These are phyloP conservation scores for Caenorhabditis plicata DNA, from an alignment of 2,888 invertebrate genomes.

Conservation along the genomic window DNA sequence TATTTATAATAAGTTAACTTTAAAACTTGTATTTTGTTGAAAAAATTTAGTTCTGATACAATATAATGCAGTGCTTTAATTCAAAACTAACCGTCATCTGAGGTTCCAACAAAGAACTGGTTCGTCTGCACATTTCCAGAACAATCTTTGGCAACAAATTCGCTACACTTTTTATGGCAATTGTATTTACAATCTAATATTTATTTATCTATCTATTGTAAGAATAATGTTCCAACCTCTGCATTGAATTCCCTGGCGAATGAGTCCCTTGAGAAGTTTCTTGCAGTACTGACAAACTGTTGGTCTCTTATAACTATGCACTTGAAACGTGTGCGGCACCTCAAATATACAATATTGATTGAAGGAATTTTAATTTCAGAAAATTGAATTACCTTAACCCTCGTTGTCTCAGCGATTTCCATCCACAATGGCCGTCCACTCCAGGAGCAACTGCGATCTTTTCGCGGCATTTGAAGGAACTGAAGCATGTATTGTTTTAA, in stretches of 20 bases:
- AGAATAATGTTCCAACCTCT: slow-evolving; percentile 71
- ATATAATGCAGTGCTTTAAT: not conserved
- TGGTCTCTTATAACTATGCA: slow-evolving; percentile 93
- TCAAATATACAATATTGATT: too few relatives aligned
- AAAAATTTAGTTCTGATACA: not conserved
- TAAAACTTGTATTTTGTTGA: not conserved
- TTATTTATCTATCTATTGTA: not conserved
- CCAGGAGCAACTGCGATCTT: slow-evolving; percentile 67
- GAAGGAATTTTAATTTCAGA: not conserved
- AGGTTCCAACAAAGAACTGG: slow-evolving; percentile 45
- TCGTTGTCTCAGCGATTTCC: slow-evolving; percentile 75
- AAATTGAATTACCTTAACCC: slow-evolving; percentile 67
- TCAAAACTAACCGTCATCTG: slow-evolving; percentile 44
- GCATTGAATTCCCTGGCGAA: slow-evolving; percentile 91
- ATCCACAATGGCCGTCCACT: slow-evolving; percentile 75
- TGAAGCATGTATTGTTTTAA: slow-evolving; percentile 28
- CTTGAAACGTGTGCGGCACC: slow-evolving; percentile 92
- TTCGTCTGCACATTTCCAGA: slow-evolving; percentile 52
- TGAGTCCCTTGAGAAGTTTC: slow-evolving; percentile 88
- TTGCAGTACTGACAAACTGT: slow-evolving; percentile 95
- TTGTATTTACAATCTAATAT: slow-evolving; percentile 83
- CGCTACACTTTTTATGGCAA: slow-evolving; percentile 84
- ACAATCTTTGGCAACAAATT: slow-evolving; percentile 63
- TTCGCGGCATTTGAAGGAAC: slow-evolving; percentile 65
- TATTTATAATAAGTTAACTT: too few relatives aligned